Evolutionary conservation across 2,888 invertebrate species (phyloP).

Genomic region (Eucera pruinosa): DNA sequence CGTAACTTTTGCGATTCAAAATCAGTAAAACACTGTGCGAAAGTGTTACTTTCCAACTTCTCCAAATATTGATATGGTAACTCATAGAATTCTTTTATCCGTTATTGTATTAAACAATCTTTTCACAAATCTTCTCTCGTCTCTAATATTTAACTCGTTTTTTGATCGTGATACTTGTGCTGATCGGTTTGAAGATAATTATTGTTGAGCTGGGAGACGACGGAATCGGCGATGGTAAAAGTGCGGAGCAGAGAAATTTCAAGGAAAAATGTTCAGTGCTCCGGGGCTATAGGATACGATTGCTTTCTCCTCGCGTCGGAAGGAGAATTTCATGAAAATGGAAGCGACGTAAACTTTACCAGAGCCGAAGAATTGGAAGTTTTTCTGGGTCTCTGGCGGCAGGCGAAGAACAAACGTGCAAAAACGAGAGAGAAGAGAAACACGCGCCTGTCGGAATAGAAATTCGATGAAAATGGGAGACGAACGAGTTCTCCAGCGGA

Average conservation of each 20-base stretch:
- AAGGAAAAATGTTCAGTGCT: constrained; percentile 35
- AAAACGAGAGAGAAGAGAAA: neutral
- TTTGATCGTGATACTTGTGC: too few species aligned
- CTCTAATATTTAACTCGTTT: neutral
- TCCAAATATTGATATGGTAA: too few species aligned
- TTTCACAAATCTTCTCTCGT: neutral
- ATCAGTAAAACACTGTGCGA: neutral
- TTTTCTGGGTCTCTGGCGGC: constrained; percentile 34
- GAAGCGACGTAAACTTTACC: constrained; percentile 55
- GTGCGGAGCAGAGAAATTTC: constrained; percentile 27
- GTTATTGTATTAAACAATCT: neutral
- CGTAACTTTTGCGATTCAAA: neutral
- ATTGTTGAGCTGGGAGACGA: neutral
- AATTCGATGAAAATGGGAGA: constrained; percentile 49
- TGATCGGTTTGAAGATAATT: constrained; percentile 20
- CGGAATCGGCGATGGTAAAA: constrained; percentile 6
- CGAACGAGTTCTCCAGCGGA: constrained; percentile 43
- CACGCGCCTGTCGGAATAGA: constrained; percentile 18
- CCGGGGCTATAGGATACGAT: constrained; percentile 30
- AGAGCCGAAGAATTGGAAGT: constrained; percentile 47
- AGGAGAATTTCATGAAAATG: constrained; percentile 50
- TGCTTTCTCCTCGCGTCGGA: constrained; percentile 40
- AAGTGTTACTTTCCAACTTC: neutral
- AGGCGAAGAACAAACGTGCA: neutral
- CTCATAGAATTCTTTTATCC: too few species aligned